phyloP scores from a whole-genome alignment of 2,888 invertebrate genomes.

The Bellardia pandia region DNA sequence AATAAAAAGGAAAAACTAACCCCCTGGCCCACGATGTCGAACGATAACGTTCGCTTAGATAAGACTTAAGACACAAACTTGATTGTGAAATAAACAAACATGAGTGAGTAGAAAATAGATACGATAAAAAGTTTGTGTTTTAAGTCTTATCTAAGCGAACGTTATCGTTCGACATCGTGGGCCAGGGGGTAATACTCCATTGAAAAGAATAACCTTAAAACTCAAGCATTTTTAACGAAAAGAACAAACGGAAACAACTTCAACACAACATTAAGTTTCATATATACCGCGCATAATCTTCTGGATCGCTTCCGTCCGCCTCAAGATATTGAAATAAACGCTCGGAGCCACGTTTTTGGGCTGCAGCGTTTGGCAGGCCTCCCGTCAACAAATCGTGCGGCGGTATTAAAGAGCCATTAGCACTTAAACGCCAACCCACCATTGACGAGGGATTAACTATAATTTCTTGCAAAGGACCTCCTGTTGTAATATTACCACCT shows the following conservation, averaged over 20 bases:
- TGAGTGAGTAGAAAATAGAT: too few relatives aligned
- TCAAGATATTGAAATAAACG: constrained; percentile 90
- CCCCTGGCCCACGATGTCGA: too few relatives aligned
- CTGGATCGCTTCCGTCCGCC: constrained; percentile 90
- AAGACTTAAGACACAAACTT: too few relatives aligned
- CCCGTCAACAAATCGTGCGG: constrained; percentile 83
- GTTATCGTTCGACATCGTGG: too few relatives aligned
- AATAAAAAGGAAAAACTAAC: constrained; percentile 54
- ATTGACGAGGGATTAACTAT: constrained; percentile 84
- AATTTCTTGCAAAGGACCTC: constrained; percentile 83
- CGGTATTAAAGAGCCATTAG: constrained; percentile 83
- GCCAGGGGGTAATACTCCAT: too few relatives aligned
- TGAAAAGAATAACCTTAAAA: not conserved
- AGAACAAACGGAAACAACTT: constrained; percentile 10
- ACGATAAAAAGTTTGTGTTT: too few relatives aligned
- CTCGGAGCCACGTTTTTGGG: constrained; percentile 87
- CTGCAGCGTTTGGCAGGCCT: constrained; percentile 82
- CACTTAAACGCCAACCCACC: constrained; percentile 84
- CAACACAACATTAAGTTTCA: not conserved
- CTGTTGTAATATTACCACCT: constrained; percentile 78
- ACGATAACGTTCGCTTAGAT: too few relatives aligned
- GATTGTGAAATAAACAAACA: too few relatives aligned
- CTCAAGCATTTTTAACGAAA: constrained; percentile 49
- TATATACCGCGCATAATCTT: constrained; percentile 84
- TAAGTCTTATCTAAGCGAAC: too few relatives aligned